Percentiles rank a stretch among this genome's conserved stretches.
Evolutionary conservation across 2,888 invertebrate genomes (phyloP).

Genomic region (Drosophila barbarae): DNA sequence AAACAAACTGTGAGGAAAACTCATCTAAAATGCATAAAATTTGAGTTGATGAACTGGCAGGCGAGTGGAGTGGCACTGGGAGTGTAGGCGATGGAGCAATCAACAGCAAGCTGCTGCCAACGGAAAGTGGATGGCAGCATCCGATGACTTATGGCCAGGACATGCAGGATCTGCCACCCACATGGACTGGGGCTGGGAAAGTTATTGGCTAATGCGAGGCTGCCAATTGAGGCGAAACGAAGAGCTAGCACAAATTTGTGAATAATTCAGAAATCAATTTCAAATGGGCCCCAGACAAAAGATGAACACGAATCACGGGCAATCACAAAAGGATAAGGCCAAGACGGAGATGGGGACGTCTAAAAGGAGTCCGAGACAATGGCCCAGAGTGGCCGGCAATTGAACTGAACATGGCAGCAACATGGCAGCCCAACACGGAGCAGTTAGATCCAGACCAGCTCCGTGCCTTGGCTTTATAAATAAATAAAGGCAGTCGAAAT

Average conservation of each 20-base stretch:
- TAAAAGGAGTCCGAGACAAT: slow-evolving; percentile 36
- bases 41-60: slow-evolving; percentile 76
- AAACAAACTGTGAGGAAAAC: slow-evolving; percentile 73
- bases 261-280: slow-evolving; percentile 74
- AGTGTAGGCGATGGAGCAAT: slow-evolving; percentile 46
- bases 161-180: slow-evolving; percentile 14
- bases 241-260: slow-evolving; percentile 42
- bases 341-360: slow-evolving; percentile 22
- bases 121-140: slow-evolving; percentile 37
- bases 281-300: slow-evolving; percentile 45
- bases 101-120: slow-evolving; percentile 56
- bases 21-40: slow-evolving; percentile 78
- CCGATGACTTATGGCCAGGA: slow-evolving; percentile 56
- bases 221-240: slow-evolving; percentile 53
- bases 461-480: slow-evolving; percentile 58
- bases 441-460: slow-evolving; percentile 41
- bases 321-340: slow-evolving; percentile 18
- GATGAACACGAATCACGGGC: slow-evolving; percentile 22
- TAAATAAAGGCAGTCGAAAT: slow-evolving; percentile 66
- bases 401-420: slow-evolving; percentile 65
- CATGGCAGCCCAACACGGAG: slow-evolving; percentile 55
- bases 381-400: slow-evolving; percentile 48
- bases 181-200: slow-evolving; percentile 19
- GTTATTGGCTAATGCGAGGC: slow-evolving; percentile 60
- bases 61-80: slow-evolving; percentile 16